These are phyloP conservation scores for Dicyema japonicum DNA, from an alignment of 1,140 invertebrate species.

Conservation along the genomic window DNA sequence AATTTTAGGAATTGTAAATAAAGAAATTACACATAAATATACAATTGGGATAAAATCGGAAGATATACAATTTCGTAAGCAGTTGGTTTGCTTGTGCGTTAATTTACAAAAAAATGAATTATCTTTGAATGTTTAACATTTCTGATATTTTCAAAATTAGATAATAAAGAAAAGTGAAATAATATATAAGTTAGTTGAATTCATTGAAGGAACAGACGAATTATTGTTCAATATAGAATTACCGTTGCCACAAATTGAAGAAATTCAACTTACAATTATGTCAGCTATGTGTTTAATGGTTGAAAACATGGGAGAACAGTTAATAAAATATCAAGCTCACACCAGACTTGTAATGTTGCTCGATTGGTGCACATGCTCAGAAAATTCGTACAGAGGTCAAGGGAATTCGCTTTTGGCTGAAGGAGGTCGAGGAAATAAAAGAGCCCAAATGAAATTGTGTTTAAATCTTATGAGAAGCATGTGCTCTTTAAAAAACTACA, in stretches of 20 bases:
- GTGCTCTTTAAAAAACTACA: conserved; percentile 3
- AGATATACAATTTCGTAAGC: too few species aligned
- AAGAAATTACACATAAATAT: too few species aligned
- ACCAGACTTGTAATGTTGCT: conserved; percentile 15
- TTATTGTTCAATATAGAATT: too few species aligned
- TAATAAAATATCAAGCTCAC: conserved; percentile 16
- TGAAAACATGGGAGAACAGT: conserved; percentile 15
- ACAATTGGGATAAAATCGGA: too few species aligned
- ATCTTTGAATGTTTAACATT: too few species aligned
- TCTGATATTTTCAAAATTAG: too few species aligned
- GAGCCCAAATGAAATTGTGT: conserved; percentile 16
- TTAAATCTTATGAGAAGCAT: conserved; percentile 13
- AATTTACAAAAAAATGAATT: too few species aligned
- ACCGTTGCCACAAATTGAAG: conserved; percentile 18
- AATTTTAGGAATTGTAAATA: too few species aligned
- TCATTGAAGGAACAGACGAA: too few species aligned
- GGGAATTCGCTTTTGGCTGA: conserved; percentile 18
- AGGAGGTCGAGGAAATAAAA: conserved; percentile 16
- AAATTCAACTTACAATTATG: conserved; percentile 17
- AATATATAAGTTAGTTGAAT: too few species aligned
- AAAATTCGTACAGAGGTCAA: conserved; percentile 16
- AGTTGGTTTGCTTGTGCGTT: too few species aligned
- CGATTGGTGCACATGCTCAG: conserved; percentile 16
- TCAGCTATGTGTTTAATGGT: conserved; percentile 11
- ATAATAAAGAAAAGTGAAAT: too few species aligned